Percentiles rank a stretch among this genome's conserved stretches.
Conservation (phyloP, 2,797 vertebrate genomes). For the Poecilia wingei region DNA sequence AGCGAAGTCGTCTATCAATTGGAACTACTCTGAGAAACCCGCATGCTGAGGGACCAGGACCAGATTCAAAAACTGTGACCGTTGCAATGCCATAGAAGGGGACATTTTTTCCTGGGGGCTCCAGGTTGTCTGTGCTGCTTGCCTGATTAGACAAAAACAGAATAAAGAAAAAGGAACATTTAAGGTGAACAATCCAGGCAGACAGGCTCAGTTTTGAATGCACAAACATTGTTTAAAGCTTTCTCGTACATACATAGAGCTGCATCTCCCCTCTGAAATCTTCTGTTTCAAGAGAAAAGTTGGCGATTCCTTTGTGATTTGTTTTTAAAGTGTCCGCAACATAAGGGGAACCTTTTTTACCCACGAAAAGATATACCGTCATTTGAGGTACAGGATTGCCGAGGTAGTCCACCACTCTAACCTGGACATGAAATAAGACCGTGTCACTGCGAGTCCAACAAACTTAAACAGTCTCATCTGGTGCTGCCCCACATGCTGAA, state of each 20-base stretch:
- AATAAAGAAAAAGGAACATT: background rate
- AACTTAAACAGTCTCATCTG: background rate
- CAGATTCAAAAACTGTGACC: background rate
- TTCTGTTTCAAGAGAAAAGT: background rate
- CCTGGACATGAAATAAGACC: conserved; percentile 46
- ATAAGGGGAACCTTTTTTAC: background rate
- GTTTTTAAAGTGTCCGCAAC: background rate
- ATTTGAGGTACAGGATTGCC: conserved; percentile 50
- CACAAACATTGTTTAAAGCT: background rate
- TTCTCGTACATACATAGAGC: background rate
- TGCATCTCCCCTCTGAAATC: background rate
- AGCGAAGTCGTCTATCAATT: background rate
- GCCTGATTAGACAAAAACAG: background rate
- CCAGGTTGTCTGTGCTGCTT: background rate
- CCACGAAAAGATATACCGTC: conserved; percentile 56
- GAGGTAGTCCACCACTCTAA: conserved; percentile 60
- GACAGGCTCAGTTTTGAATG: background rate
- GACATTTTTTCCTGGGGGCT: background rate
- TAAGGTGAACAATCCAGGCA: background rate
- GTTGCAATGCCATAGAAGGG: background rate
- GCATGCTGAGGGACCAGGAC: background rate
- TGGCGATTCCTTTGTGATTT: background rate
- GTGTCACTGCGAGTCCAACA: background rate
- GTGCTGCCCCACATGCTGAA: background rate
- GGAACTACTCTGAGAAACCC: background rate